A percentile compares a stretch with the other conserved stretches of the same genome.
Conservation (phyloP, 1,140 invertebrate genomes). For the Calliphora vicina region DNA sequence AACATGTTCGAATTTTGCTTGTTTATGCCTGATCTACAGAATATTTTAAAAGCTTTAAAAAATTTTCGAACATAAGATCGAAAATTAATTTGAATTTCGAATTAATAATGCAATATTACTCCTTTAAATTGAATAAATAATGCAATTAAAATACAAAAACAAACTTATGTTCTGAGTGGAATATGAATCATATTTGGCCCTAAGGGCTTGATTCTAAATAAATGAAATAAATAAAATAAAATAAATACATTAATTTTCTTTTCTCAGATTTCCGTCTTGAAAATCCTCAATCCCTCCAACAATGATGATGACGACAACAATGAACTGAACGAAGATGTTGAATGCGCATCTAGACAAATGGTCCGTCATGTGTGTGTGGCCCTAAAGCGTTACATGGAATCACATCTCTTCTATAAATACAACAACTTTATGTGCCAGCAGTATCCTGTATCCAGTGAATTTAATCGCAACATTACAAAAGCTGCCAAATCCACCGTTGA, state of each 20-base stretch:
- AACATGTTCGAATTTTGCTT: too few species aligned
- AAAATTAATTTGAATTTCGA: too few species aligned
- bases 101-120: too few species aligned
- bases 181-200: too few species aligned
- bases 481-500: conserved; percentile 70
- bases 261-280: conserved; percentile 75
- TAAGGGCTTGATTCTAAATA: too few species aligned
- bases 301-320: conserved; percentile 74
- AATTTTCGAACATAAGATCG: too few species aligned
- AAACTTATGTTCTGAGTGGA: too few species aligned
- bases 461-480: conserved; percentile 39
- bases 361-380: conserved; percentile 92
- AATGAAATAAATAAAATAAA: too few species aligned
- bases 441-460: conserved; percentile 42
- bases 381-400: conserved; percentile 90
- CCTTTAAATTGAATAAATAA: too few species aligned
- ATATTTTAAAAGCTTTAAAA: too few species aligned
- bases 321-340: conserved; percentile 85
- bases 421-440: conserved; percentile 76
- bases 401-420: conserved; percentile 85
- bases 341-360: conserved; percentile 92
- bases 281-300: conserved; percentile 71
- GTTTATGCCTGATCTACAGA: too few species aligned
- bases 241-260: not conserved
- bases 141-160: too few species aligned